Conservation (phyloP, 2,888 invertebrate genomes). For the Aricia artaxerxes region DNA sequence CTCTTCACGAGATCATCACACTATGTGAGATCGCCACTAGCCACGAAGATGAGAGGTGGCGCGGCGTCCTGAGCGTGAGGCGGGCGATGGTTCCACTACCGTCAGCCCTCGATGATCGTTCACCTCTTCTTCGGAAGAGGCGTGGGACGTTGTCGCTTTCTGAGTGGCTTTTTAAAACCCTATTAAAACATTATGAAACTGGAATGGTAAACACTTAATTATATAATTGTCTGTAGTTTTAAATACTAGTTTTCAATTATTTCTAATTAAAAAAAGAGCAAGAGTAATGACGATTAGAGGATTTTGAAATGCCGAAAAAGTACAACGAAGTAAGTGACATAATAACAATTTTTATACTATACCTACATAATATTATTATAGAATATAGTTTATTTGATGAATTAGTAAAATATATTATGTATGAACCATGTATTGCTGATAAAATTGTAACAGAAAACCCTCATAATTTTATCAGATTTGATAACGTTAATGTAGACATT, state of each 20-base stretch:
- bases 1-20: slow-evolving; percentile 50
- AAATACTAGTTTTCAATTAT: no score
- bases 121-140: slow-evolving; percentile 41
- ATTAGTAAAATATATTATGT: no score
- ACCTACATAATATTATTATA: no score
- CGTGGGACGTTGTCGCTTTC: slow-evolving; percentile 49
- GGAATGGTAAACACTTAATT: no score
- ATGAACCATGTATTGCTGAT: no score
- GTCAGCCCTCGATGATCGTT: slow-evolving; percentile 53
- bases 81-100: slow-evolving; percentile 42
- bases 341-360: no score
- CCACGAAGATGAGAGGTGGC: slow-evolving; percentile 52
- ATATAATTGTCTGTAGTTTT: no score
- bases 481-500: background rate
- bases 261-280: no score
- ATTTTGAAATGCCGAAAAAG: no score
- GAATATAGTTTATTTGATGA: no score
- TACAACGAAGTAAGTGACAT: no score
- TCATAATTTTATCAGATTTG: background rate
- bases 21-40: slow-evolving; percentile 45
- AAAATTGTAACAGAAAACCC: background rate
- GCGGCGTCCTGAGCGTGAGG: slow-evolving; percentile 49
- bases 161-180: slow-evolving; percentile 42
- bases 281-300: no score
- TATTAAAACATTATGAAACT: background rate